Base-by-base conservation (phyloP, 2,113 vertebrate genomes). In the Cricetomys ansorgei region DNA sequence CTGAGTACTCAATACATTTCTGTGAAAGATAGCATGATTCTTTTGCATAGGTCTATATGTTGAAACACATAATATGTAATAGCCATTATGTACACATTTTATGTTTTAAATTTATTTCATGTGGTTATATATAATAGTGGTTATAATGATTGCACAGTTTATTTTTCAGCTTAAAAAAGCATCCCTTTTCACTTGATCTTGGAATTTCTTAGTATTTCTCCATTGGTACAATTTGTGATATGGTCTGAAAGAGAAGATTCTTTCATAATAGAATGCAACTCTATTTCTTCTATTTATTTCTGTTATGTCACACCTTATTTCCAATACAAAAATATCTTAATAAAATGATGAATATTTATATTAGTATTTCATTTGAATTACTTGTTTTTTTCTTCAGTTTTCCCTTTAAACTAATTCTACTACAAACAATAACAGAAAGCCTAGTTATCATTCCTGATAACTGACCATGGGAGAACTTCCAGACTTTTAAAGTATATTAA, bases 401-500 rank as follows among this genome's bases (percentile, higher is more conserved):
- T 50, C 65, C 45, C 77, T 97, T 88, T 43, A 77, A 97, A 65
- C 25, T 31, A 65, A n/a, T 91, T 95, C 4, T 29, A 67, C 16
- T 77, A 7, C 25, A 90, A 67, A 67, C 34, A 31, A 45, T 77
- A 84, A 75, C 13, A 88, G 27, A 91, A 31, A 88, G 8, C 8
- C 16, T 57, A 90, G 17, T 31, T 81, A 72, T 10, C 65, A 90
- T 48, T 48, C 7, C 1, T 73, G 85, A 77, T 37, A 81, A 86
- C 40, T 53, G 21, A 57, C n/a, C 92, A 69, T 55, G 13, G 70
- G 57, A 85, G 88, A 73, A 40, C 45, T 76, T 89, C 16, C 0
- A 96, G 92, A 89, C 97, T 55, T 64, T 67, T 96, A 69, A 89
- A 79, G 57, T 10, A 40, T 90, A 83, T 4, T 62, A 62, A 53